Base-by-base conservation (phyloP, 2,888 invertebrate genomes). In the Andrena trimmerana region DNA sequence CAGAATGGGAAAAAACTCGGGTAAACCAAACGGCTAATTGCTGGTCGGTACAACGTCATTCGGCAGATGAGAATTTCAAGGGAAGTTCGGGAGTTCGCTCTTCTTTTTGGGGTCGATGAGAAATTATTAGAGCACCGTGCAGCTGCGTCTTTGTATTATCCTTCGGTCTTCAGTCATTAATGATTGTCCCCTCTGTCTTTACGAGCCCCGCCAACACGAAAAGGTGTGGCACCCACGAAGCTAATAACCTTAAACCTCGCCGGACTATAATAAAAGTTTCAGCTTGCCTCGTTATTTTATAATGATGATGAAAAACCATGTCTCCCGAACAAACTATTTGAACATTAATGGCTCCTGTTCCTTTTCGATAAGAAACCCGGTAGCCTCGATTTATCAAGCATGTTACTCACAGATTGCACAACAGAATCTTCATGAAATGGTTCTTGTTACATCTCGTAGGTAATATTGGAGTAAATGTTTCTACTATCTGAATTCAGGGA, bases 31-130 rank as follows among this genome's bases (percentile, higher is more conserved):
- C 52, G 52, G 8, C 20, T 52, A 52, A n/a, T 52, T 52, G 52
- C 20, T 29, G 60, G 31, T 68, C 67, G 48, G 57, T 31, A 24
- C 67, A 75, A 75, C 48, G 50, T 67, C 27, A 60, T 50, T 27
- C 50, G 36, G 13, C 1, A 27, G 60, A 74, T 52, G 36, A 60
- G 42, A 50, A 68, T 42, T 68, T 68, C 48, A 13, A 20, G 33
- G n/a, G 50, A 68, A 75, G 42, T 33, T 50, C 20, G n/a, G 33
- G n/a, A 60, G 65, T 65, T 48, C 48, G 31, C 16, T 27, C 24
- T 48, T 20, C 36, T 69, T 63, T 65, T 13, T 31, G 54, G 29
- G 16, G 54, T 24, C 42, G 33, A 33, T 42, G 57, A 54, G 67
- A 72, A 70, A 42, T 60, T 72, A 78, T 50, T 50, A 24, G 5